Base-by-base conservation (phyloP, 2,797 vertebrate genomes). In the Myiotriccus ornatus region DNA sequence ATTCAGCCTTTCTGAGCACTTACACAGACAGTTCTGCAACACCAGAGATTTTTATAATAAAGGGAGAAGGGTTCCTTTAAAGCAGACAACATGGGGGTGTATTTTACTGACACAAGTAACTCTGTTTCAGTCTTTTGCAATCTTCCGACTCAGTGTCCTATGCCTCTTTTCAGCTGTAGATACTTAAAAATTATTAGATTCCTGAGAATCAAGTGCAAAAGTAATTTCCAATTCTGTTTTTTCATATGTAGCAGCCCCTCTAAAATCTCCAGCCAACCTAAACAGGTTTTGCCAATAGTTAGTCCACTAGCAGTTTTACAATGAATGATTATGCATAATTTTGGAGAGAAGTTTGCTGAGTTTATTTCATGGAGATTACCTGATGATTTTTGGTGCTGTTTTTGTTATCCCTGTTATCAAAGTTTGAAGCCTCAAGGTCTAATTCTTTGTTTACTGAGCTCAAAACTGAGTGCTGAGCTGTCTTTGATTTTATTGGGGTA, bases 371-470 rank as follows among this genome's bases (percentile, higher is more conserved):
- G 9, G 22, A 77, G 73, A 63, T 75, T 81, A 83, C 23, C 21
- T 81, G 32, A 12, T 46, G n/a, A 44, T 78, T 86, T 93, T 81
- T 34, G 23, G 28, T 44, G n/a, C 14, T 82, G 67, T 27, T 89
- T 85, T 89, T 91, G 35, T 78, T 37, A 86, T 59, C 46, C 19
- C 17, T 69, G 43, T 85, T 89, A 89, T 44, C 76, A 81, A 49
- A 57, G 27, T 78, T 71, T 93, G 83, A 84, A 87, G 47, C 57
- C 32, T 70, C 43, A 87, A 62, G 32, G 57, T 74, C 62, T 87
- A 64, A 65, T 75, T 74, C 57, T 68, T 87, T 81, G 37, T 79
- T 94, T 96, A 70, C 78, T 80, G 49, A 87, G 41, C 44, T 96
- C 64, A 74, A 75, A 93, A 68, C 27, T 28, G 34, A 70, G 25